Percentiles rank a stretch among this genome's conserved stretches.
Evolutionary conservation across 1,140 invertebrate species (phyloP).

Genomic region (Psilanteris sp.): DNA sequence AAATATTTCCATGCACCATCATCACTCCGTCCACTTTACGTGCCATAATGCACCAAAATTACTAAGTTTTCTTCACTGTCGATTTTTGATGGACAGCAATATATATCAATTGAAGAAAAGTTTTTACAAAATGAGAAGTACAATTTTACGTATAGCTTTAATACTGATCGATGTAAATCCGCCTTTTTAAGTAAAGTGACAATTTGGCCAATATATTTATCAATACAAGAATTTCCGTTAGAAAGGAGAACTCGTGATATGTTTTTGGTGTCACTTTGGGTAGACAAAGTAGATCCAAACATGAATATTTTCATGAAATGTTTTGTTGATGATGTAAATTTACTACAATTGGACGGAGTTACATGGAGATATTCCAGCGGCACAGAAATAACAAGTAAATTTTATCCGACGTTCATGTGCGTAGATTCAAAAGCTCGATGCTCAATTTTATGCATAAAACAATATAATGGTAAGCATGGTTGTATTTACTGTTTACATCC

Average conservation of each 20-base stretch:
- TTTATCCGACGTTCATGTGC: slow-evolving; percentile 16
- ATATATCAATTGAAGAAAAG: too few relatives aligned
- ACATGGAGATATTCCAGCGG: slow-evolving; percentile 25
- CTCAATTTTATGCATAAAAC: slow-evolving; percentile 9
- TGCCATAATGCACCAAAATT: too few relatives aligned
- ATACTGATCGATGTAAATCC: slow-evolving; percentile 11
- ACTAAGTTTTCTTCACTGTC: too few relatives aligned
- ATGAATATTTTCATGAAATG: slow-evolving; percentile 6
- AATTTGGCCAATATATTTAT: slow-evolving; percentile 18
- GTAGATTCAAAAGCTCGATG: slow-evolving; percentile 51
- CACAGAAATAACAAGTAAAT: slow-evolving; percentile 27
- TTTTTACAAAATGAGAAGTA: slow-evolving; percentile 6
- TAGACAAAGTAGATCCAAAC: slow-evolving; percentile 16
- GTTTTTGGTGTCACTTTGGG: too few relatives aligned
- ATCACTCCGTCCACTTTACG: too few relatives aligned
- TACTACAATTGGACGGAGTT: slow-evolving; percentile 20
- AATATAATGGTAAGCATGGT: slow-evolving; percentile 13
- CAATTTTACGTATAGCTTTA: slow-evolving; percentile 12
- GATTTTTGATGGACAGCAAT: too few relatives aligned
- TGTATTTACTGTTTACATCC: too few relatives aligned
- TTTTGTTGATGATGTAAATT: slow-evolving; percentile 30
- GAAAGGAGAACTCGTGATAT: too few relatives aligned
- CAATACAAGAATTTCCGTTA: background rate
- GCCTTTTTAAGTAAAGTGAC: slow-evolving; percentile 10
- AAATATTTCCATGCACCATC: too few relatives aligned